A percentile compares a stretch with the other conserved stretches of the same genome.
phyloP scores from a whole-genome alignment of 2,888 invertebrate genomes.

The Lobophora halterata region DNA sequence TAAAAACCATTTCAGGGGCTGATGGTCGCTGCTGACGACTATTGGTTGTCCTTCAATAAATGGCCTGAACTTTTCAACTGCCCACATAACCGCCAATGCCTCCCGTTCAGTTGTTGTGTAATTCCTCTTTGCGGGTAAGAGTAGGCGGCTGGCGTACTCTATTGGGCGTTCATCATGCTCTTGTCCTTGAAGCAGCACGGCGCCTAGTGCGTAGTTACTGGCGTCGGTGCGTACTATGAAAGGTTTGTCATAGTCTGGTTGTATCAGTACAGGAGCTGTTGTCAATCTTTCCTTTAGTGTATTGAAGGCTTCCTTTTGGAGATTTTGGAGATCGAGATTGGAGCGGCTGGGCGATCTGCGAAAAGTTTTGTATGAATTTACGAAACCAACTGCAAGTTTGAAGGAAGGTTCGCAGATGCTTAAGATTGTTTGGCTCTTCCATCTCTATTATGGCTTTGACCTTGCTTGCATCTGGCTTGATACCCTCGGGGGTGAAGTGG shows the following conservation, averaged over 20 bases:
- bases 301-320: constrained; percentile 5
- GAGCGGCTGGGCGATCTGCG: constrained; percentile 8
- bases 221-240: constrained; percentile 1
- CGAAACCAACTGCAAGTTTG: constrained; percentile 15
- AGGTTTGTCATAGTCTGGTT: not conserved
- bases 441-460: constrained; percentile 15
- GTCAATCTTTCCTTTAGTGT: not conserved
- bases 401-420: constrained; percentile 11
- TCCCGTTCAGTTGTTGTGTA: constrained; percentile 20
- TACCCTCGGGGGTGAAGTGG: constrained; percentile 32
- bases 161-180: constrained; percentile 22
- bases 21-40: constrained; percentile 54
- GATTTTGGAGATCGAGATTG: constrained; percentile 4
- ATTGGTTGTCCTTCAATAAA: constrained; percentile 41
- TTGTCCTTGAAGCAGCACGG: constrained; percentile 22
- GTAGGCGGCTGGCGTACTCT: constrained; percentile 27
- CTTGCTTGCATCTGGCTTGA: constrained; percentile 33
- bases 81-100: constrained; percentile 22
- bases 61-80: constrained; percentile 30
- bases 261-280: not conserved
- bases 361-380: constrained; percentile 12
- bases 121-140: constrained; percentile 16
- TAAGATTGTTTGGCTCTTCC: constrained; percentile 4
- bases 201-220: constrained; percentile 3
- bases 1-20: constrained; percentile 55